Percentiles rank a stretch among this genome's conserved stretches.
Conservation (phyloP, 2,888 invertebrate genomes). For the Ophion obscuratus region DNA sequence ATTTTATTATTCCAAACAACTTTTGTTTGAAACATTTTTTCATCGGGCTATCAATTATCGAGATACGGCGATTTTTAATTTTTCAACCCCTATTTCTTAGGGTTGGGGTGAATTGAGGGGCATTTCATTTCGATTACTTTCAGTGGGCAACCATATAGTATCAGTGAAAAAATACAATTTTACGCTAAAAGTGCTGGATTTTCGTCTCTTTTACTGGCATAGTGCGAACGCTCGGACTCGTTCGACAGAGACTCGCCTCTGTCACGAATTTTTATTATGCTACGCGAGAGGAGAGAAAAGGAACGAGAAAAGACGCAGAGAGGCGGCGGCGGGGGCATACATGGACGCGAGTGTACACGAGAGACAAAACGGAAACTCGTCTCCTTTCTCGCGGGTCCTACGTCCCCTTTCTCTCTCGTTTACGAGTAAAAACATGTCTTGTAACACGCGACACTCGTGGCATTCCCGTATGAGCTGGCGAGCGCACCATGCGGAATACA, state of each 20-base stretch:
- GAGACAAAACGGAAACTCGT: constrained; percentile 40
- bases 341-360: not conserved
- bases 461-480: constrained; percentile 30
- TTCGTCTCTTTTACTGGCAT: no score
- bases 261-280: constrained; percentile 57
- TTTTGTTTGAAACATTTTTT: no score
- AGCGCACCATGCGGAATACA: constrained; percentile 32
- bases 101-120: no score
- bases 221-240: constrained; percentile 6
- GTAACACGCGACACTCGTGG: constrained; percentile 39
- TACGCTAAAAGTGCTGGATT: no score
- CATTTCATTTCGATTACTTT: no score
- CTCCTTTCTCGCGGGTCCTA: constrained; percentile 10
- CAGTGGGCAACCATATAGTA: no score
- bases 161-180: no score
- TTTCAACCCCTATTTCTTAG: no score
- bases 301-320: not conserved
- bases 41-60: no score
- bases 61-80: no score
- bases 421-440: constrained; percentile 50
- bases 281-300: constrained; percentile 26
- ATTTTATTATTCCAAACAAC: no score
- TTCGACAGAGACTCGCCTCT: constrained; percentile 43
- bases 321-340: not conserved
- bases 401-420: constrained; percentile 24